Evolutionary conservation across 2,888 invertebrate genomes (phyloP), one percentile per base, ranked within the genome.

Genomic region (Xylocampa areola): DNA sequence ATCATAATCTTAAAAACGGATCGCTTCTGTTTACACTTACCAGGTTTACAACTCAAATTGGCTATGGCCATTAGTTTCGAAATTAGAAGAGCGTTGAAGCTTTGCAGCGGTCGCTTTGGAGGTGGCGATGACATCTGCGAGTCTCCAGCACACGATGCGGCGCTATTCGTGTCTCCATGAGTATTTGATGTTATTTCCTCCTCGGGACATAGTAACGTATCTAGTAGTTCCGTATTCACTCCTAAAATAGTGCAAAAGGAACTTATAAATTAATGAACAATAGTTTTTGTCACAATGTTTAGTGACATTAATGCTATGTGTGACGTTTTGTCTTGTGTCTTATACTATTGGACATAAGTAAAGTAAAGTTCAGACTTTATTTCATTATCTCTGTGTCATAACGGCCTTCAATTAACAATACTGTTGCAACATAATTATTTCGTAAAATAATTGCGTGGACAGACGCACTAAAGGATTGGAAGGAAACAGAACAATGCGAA

Each of bases 31-130:
- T 4, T 8, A 25, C 14, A 89, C 96, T 95, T 89, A 97, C 98
- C 96, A 75, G 97, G 96, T 90, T 98, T 98, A 89, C 98, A 98
- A 69, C 97, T 97, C 49, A 96, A 94, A 50, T 96, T 95, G 21
- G 98, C 96, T 45, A 99, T 98, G 39, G 96, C 95, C 80, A 98
- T 95, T 43, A 99, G 90, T 82, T 97, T 96, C 57, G 98, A 97
- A 41, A 98, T 96, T 32, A 99, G 93, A 54, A 96, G 94, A 4
- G 96, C 95, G 84, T 98, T 98, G 87, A 98, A 99, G 77, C 96
- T 96, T 92, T 95, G 81, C 95, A 95, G 65, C 1, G 80, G 77
- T 4, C 55, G 55, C 47, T 78, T 80, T 14, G 89, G 74, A 1
- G 82, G 75, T 4, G 81, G 65, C n/a, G 87, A 73, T n/a, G 75